Percentiles rank a stretch among this genome's conserved stretches.
These are phyloP conservation scores for Nomada ferruginata DNA, from an alignment of 2,888 invertebrate species.

Conservation along the genomic window DNA sequence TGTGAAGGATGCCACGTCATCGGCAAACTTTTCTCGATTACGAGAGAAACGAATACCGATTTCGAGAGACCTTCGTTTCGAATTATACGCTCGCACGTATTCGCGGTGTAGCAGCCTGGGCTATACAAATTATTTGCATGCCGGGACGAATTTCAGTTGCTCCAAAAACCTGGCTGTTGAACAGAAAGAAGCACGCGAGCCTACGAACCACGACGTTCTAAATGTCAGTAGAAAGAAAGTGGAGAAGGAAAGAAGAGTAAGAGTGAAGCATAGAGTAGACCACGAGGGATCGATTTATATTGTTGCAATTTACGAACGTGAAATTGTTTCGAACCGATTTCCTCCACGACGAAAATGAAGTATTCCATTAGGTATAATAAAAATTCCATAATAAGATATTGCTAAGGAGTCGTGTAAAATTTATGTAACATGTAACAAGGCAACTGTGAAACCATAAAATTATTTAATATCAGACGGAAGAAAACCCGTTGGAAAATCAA, in stretches of 20 bases:
- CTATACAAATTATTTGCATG: conserved; percentile 67
- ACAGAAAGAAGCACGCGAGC: conserved; percentile 69
- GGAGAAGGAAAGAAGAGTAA: background rate
- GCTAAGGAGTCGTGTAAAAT: too few species aligned
- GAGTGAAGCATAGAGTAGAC: background rate
- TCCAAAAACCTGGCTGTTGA: conserved; percentile 57
- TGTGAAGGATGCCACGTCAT: conserved; percentile 6
- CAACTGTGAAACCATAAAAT: too few species aligned
- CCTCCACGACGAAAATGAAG: background rate
- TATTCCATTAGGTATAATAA: background rate
- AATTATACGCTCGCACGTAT: conserved; percentile 40
- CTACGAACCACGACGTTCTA: conserved; percentile 48
- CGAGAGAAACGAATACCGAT: conserved; percentile 11
- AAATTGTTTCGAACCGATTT: conserved; percentile 2
- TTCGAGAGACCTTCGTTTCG: conserved; percentile 47
- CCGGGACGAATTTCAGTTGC: conserved; percentile 58
- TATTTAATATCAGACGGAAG: too few species aligned
- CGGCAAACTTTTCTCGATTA: conserved; percentile 36
- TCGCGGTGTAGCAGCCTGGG: conserved; percentile 4
- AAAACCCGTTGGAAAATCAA: too few species aligned
- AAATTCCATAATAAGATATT: too few species aligned
- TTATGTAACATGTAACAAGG: too few species aligned
- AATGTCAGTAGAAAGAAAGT: conserved; percentile 46
- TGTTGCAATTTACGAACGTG: conserved; percentile 19
- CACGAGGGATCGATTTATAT: conserved; percentile 19